These are phyloP conservation scores for Graphium colonna DNA, from an alignment of 2,888 invertebrate genomes.

Conservation along the genomic window DNA sequence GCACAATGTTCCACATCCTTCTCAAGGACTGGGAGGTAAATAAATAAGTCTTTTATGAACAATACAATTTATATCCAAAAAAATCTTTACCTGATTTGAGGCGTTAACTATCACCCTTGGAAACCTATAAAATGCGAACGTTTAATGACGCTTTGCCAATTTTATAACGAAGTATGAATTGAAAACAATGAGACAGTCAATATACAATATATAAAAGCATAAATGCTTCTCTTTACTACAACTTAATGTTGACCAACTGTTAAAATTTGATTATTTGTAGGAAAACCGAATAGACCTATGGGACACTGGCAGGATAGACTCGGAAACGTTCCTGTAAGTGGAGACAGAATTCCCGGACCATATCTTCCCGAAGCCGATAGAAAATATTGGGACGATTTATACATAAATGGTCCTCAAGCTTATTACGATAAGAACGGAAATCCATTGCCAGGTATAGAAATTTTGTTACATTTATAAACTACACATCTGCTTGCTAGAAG, in stretches of 20 bases:
- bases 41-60: too few species aligned
- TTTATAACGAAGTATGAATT: not conserved
- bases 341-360: conserved; percentile 47
- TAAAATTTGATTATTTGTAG: conserved; percentile 30
- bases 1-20: conserved; percentile 64
- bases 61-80: too few species aligned
- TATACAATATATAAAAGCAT: too few species aligned
- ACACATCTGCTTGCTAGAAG: too few species aligned
- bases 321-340: conserved; percentile 31
- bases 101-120: too few species aligned
- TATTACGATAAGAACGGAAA: conserved; percentile 72
- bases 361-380: conserved; percentile 61
- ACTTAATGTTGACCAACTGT: too few species aligned
- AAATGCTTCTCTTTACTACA: too few species aligned
- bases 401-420: conserved; percentile 66
- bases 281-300: conserved; percentile 34
- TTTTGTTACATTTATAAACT: not conserved
- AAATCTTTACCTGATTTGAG: too few species aligned
- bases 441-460: conserved; percentile 63
- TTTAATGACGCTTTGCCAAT: too few species aligned
- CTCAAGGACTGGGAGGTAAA: conserved; percentile 55
- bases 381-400: conserved; percentile 69
- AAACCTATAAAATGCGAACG: too few species aligned
- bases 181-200: too few species aligned
- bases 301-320: conserved; percentile 32